Percentiles rank a stretch among this genome's conserved stretches.
These are phyloP conservation scores for Amazona guildingii DNA, from an alignment of 2,113 vertebrate species.

Conservation along the genomic window DNA sequence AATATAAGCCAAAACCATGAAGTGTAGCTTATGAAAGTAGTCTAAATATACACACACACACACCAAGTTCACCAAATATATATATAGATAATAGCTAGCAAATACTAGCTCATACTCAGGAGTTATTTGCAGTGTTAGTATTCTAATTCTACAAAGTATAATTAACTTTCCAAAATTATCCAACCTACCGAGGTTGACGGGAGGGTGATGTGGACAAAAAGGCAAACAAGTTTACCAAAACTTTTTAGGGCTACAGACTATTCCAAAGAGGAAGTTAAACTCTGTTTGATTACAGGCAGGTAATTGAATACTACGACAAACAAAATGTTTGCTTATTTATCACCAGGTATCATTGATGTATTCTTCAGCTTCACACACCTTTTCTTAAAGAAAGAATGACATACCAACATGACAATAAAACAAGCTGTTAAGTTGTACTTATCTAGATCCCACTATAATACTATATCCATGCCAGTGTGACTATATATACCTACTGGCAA, in stretches of 20 bases:
- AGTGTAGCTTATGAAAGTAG: neutral
- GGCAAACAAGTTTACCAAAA: constrained; percentile 25
- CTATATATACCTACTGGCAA: neutral
- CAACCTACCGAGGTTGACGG: neutral
- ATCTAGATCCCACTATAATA: neutral
- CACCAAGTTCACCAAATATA: neutral
- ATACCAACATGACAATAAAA: neutral
- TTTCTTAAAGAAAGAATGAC: neutral
- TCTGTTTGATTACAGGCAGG: neutral
- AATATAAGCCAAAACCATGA: constrained; percentile 5
- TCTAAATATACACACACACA: neutral
- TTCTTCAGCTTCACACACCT: neutral
- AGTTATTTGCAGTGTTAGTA: constrained; percentile 27
- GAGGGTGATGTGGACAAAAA: neutral
- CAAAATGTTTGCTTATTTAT: neutral
- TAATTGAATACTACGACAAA: neutral
- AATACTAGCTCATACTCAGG: neutral
- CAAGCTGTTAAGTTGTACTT: neutral
- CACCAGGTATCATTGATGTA: accelerated
- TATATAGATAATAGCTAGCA: constrained; percentile 2
- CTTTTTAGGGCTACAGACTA: neutral
- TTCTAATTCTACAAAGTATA: constrained; percentile 22
- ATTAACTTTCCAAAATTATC: constrained; percentile 56
- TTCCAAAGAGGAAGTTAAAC: neutral
- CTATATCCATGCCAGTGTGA: neutral